Conservation (phyloP, 2,113 vertebrate genomes). For the Rynchops niger region DNA sequence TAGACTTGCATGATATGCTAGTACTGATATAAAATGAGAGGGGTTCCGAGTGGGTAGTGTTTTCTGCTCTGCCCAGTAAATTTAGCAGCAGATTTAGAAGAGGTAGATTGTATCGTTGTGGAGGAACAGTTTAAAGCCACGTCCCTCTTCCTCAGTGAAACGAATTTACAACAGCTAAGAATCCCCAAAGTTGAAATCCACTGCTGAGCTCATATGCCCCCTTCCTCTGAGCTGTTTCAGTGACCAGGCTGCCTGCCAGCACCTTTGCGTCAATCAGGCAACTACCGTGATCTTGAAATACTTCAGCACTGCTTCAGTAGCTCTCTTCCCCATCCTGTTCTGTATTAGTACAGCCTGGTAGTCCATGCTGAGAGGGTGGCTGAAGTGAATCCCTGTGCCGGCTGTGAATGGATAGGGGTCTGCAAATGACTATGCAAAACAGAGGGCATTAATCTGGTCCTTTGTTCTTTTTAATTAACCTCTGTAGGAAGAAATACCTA, state of each 20-base stretch:
- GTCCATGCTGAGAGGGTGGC: not conserved
- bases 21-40: not conserved
- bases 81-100: not conserved
- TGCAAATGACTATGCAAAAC: not conserved
- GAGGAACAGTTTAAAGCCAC: not conserved
- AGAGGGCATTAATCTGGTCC: not conserved
- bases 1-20: not conserved
- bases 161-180: not conserved
- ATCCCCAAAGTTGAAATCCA: not conserved
- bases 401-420: not conserved
- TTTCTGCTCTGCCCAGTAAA: not conserved
- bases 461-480: conserved; percentile 13
- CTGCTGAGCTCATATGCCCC: not conserved
- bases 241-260: not conserved
- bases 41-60: not conserved
- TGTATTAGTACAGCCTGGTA: not conserved
- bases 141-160: not conserved
- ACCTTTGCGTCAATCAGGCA: not conserved
- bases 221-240: not conserved
- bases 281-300: not conserved
- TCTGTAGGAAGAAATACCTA: not conserved
- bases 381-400: not conserved
- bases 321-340: not conserved
- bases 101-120: not conserved
- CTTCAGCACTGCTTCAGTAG: not conserved